Evolutionary conservation across 2,888 invertebrate species (phyloP).

Genomic region (Chymomyza fuscimana): DNA sequence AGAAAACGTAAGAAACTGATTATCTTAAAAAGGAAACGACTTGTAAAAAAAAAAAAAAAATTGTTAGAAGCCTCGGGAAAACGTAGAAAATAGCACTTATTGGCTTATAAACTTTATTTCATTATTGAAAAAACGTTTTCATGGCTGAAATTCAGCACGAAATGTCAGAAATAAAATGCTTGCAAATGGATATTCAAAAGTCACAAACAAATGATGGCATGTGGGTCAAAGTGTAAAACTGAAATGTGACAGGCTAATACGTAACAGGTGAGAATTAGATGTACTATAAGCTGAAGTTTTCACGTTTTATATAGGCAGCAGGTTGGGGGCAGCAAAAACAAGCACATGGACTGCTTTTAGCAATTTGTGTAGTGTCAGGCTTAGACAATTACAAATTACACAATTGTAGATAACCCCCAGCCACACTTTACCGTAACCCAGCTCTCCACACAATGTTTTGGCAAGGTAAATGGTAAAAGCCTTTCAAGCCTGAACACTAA

Average conservation of each 20-base stretch:
- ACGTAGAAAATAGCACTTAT: not conserved
- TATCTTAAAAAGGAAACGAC: constrained; percentile 57
- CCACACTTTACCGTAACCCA: not conserved
- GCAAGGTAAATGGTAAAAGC: not conserved
- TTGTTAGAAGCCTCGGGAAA: constrained; percentile 31
- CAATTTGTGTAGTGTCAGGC: not conserved
- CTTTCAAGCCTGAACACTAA: not conserved
- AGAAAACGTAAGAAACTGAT: constrained; percentile 55
- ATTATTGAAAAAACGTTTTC: not conserved
- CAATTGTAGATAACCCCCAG: not conserved
- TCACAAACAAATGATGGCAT: not conserved
- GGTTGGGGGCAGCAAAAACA: not conserved
- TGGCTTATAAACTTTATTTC: constrained; percentile 4
- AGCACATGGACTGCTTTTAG: not conserved
- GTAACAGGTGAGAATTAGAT: not conserved
- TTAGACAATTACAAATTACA: constrained; percentile 1
- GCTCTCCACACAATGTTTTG: not conserved
- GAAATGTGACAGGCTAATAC: not conserved
- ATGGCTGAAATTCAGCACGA: not conserved
- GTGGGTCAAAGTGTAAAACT: not conserved
- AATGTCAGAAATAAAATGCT: not conserved
- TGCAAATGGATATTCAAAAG: not conserved
- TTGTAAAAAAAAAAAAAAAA: constrained; percentile 51
- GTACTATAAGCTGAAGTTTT: not conserved
- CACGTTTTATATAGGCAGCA: not conserved